Percentiles rank a stretch among this genome's conserved stretches.
Conservation (phyloP, 2,888 invertebrate genomes). For the Sinodicranocentrus sp. region DNA sequence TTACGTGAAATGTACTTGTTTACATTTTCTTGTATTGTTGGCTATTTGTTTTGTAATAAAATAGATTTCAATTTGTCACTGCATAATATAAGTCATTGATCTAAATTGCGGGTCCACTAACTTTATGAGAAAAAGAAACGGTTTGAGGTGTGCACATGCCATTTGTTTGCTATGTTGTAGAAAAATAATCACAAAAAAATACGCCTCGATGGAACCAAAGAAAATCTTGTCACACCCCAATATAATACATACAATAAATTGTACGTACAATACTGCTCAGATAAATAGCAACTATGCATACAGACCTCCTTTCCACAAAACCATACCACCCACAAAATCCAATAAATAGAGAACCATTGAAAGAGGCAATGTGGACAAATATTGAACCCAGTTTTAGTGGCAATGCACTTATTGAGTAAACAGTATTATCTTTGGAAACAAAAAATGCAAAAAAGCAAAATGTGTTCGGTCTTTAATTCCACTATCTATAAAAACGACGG, state of each 20-base stretch:
- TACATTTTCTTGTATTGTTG: too few species aligned
- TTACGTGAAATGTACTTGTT: too few species aligned
- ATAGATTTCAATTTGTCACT: too few species aligned
- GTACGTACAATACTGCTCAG: too few species aligned
- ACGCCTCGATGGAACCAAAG: neutral
- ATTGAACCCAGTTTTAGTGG: too few species aligned
- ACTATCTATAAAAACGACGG: constrained; percentile 45
- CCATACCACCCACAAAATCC: too few species aligned
- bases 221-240: constrained; percentile 24
- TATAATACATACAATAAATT: too few species aligned
- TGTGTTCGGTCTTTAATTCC: constrained; percentile 17
- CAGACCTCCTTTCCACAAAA: neutral
- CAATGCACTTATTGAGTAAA: constrained; percentile 16
- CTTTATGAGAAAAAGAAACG: too few species aligned
- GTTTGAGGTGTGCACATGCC: neutral
- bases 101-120: too few species aligned
- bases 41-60: too few species aligned
- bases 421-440: constrained; percentile 32
- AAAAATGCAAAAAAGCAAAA: constrained; percentile 6
- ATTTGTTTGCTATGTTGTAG: neutral
- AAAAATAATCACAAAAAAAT: neutral
- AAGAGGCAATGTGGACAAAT: neutral
- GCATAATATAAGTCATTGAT: too few species aligned
- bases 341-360: neutral
- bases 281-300: too few species aligned